Conservation (phyloP, 2,797 vertebrate species). For the Poecile montanus region DNA sequence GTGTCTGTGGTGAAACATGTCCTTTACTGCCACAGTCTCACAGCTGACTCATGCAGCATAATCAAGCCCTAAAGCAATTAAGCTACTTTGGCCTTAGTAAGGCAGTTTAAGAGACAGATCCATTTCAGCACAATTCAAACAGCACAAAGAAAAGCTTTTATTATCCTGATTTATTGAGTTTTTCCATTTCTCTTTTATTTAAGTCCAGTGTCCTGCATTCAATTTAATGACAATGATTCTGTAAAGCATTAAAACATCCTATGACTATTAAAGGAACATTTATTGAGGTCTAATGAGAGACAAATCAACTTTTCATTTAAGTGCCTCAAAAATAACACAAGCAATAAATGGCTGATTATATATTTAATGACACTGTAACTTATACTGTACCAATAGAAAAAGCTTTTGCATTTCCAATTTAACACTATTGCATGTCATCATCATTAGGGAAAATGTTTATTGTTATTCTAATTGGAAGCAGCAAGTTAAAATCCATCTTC, state of each 20-base stretch:
- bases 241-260: slow-evolving; percentile 57
- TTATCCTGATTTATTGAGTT: slow-evolving; percentile 60
- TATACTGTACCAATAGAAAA: background rate
- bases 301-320: slow-evolving; percentile 65
- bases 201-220: slow-evolving; percentile 51
- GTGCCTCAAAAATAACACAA: slow-evolving; percentile 48
- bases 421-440: slow-evolving; percentile 9
- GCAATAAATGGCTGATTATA: slow-evolving; percentile 46
- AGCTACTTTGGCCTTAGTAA: slow-evolving; percentile 36
- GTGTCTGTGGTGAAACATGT: background rate
- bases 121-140: slow-evolving; percentile 39
- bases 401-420: slow-evolving; percentile 19
- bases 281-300: slow-evolving; percentile 61
- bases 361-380: slow-evolving; percentile 55
- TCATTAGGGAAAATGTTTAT: slow-evolving; percentile 57
- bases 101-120: background rate
- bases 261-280: slow-evolving; percentile 61
- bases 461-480: slow-evolving; percentile 62
- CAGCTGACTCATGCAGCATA: slow-evolving; percentile 12
- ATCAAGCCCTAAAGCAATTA: slow-evolving; percentile 30
- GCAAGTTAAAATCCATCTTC: slow-evolving; percentile 48
- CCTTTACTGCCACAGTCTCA: background rate
- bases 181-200: slow-evolving; percentile 62
- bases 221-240: slow-evolving; percentile 56
- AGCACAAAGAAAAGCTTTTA: slow-evolving; percentile 47